Conservation (phyloP, 1,140 invertebrate species). For the Psix sp. region DNA sequence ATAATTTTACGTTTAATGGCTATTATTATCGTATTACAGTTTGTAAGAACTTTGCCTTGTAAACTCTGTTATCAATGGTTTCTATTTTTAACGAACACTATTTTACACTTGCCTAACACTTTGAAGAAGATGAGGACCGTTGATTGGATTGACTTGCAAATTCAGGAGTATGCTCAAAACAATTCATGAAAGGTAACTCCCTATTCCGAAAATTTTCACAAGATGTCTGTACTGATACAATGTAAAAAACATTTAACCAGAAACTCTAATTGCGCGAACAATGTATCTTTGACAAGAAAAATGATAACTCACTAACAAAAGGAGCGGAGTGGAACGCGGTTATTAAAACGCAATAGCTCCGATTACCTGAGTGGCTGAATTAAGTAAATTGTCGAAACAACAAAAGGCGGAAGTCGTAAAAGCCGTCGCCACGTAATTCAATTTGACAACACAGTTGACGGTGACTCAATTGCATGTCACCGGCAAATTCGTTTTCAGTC, state of each 20-base stretch:
- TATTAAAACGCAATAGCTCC: constrained; percentile 11
- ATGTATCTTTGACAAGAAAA: constrained; percentile 5
- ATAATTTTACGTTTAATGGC: too few relatives aligned
- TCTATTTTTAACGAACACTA: constrained; percentile 28
- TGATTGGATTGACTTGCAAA: constrained; percentile 59
- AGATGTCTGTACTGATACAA: too few relatives aligned
- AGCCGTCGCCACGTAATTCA: constrained; percentile 29
- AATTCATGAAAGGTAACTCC: constrained; percentile 44
- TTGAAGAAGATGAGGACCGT: constrained; percentile 40
- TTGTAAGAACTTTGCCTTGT: constrained; percentile 27
- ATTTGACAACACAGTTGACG: constrained; percentile 24
- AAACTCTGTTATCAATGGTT: constrained; percentile 29
- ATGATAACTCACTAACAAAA: constrained; percentile 12
- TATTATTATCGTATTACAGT: constrained; percentile 13
- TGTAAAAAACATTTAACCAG: too few relatives aligned
- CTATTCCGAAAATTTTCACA: too few relatives aligned
- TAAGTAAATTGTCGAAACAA: constrained; percentile 25
- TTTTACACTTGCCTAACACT: constrained; percentile 38
- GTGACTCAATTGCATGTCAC: constrained; percentile 43
- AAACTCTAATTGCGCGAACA: too few relatives aligned
- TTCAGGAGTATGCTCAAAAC: constrained; percentile 42
- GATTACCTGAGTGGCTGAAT: constrained; percentile 10
- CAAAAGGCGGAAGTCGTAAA: constrained; percentile 42
- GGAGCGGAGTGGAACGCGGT: neutral
- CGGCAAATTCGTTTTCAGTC: constrained; percentile 5